A percentile compares a stretch with the other conserved stretches of the same genome.
phyloP scores from a whole-genome alignment of 2,797 vertebrate genomes.

The Propithecus perrieri region DNA sequence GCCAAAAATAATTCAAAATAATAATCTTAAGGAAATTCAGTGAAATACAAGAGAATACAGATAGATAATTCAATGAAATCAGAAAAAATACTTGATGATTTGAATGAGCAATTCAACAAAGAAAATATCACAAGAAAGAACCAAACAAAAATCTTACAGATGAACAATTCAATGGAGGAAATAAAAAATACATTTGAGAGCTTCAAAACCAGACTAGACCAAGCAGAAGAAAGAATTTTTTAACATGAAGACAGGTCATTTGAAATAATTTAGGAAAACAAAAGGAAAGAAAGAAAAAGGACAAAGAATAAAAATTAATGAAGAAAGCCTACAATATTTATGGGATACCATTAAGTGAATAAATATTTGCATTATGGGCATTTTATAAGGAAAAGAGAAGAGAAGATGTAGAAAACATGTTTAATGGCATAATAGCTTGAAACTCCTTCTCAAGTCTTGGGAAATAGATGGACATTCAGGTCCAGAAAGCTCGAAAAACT shows the following conservation, averaged over 20 bases:
- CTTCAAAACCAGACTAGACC: neutral
- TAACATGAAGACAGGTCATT: neutral
- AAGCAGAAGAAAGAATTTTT: neutral
- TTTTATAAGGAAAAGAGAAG: neutral
- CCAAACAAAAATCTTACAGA: neutral
- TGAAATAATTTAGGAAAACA: neutral
- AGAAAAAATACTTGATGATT: neutral
- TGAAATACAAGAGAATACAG: neutral
- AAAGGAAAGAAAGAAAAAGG: too few relatives aligned
- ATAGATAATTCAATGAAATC: neutral
- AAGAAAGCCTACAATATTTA: neutral
- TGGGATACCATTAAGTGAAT: neutral
- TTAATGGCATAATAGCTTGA: neutral
- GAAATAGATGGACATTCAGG: neutral
- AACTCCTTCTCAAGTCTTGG: neutral
- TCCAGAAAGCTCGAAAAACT: too few relatives aligned
- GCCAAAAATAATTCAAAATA: neutral
- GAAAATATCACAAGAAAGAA: neutral
- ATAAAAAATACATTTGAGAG: neutral
- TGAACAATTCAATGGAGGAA: neutral
- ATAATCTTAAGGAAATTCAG: neutral
- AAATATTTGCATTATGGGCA: neutral
- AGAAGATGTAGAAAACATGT: neutral
- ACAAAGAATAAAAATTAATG: neutral
- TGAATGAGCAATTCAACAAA: neutral